A percentile compares a stretch with the other conserved stretches of the same genome.
Conservation (phyloP, 2,113 vertebrate species). For the Peromyscus polionotus region DNA sequence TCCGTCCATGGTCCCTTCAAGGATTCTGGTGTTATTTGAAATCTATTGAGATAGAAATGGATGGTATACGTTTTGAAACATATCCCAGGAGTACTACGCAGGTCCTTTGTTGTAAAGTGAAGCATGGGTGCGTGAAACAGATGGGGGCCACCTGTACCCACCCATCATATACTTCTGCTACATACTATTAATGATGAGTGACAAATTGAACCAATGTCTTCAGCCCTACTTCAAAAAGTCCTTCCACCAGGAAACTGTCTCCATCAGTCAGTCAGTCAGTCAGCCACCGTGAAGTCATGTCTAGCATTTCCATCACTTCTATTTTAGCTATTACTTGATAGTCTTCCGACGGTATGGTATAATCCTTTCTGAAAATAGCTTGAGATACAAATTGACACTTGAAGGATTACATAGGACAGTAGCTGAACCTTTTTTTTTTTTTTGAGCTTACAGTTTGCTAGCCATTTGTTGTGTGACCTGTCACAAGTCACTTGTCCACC, state of each 20-base stretch:
- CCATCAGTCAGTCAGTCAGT: constrained; percentile 30
- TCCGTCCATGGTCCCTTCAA: constrained; percentile 21
- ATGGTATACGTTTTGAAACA: constrained; percentile 19
- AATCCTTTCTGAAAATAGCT: constrained; percentile 50
- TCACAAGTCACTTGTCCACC: background rate
- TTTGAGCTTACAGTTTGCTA: background rate
- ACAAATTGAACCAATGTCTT: constrained; percentile 53
- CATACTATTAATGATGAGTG: constrained; percentile 18
- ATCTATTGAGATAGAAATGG: constrained; percentile 25
- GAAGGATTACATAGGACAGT: constrained; percentile 1
- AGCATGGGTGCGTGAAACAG: constrained; percentile 65
- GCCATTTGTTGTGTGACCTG: background rate
- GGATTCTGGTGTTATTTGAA: constrained; percentile 49
- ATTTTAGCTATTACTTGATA: constrained; percentile 47
- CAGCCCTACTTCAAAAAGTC: constrained; percentile 19
- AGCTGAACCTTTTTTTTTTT: background rate
- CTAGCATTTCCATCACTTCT: constrained; percentile 45
- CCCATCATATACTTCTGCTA: background rate
- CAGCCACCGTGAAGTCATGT: constrained; percentile 50
- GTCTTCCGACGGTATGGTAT: background rate
- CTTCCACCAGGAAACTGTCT: constrained; percentile 51
- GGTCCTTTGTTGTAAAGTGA: constrained; percentile 49
- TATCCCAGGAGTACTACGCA: constrained; percentile 43
- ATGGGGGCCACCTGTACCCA: constrained; percentile 35
- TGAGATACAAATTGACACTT: constrained; percentile 53